Base-by-base conservation (phyloP, 2,888 invertebrate genomes). In the Drosophila algonquin region DNA sequence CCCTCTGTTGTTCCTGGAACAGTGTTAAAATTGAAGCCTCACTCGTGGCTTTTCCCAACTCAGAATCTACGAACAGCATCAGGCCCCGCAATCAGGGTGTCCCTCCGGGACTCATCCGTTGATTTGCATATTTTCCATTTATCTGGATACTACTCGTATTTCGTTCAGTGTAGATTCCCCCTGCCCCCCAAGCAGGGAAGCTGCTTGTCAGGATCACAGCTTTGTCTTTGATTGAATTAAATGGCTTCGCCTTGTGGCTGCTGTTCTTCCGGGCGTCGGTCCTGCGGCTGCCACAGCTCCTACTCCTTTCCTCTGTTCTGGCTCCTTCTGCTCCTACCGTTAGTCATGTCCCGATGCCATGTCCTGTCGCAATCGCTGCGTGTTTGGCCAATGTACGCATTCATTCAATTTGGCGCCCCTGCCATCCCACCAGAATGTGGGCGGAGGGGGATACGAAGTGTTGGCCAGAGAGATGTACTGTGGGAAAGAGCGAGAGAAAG, bases 151-250 rank as follows among this genome's bases (percentile, higher is more conserved):
- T 9, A 40, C 7, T 40, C 32, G 7, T 21, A 12, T 40, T 44
- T 44, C 7, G 9, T 14, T 44, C 54, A 21, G 12, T 30, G 16
- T 27, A 18, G 18, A 1, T 18, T 18, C 1, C 18, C 18, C 18
- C 18, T 18, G 18, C 18, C 18, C 18, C 1, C 18, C 18, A 18
- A 21, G 21, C 21, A 3, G 21, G 21, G 21, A 21, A 21, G 21
- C 21, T 21, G 21, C 54, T 72, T 55, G 63, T 63, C 48, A 53
- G 40, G 40, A 27, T 40, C 18, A 50, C 71, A 57, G 82, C 78
- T 78, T 78, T 78, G 88, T 76, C 88, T 88, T 78, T 88, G 86
- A 88, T 87, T 83, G 80, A 83, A 83, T 87, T 85, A 83, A 88
- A 87, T 80, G 82, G 78, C 69, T 21, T 50, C 71, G 70, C 57